Evolutionary conservation across 2,113 vertebrate species (phyloP), one percentile per base, ranked within the genome.

Genomic region (Psittacula cyanocephala): DNA sequence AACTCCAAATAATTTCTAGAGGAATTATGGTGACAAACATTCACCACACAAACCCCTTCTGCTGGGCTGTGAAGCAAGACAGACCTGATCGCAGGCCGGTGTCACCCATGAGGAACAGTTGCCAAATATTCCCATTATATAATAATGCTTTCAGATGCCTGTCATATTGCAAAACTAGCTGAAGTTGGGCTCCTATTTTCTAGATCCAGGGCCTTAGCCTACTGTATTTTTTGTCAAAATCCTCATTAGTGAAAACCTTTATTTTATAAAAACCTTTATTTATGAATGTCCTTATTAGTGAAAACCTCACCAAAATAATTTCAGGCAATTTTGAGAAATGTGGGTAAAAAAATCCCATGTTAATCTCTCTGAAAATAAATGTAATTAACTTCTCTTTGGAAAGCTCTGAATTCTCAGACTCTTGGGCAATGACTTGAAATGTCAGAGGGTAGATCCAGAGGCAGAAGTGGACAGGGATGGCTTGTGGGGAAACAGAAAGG

Each of bases 141-240:
- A 86, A 27, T n/a, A 39, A 6, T 0, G 1, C 18, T 60, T 81
- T 28, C 0, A 0, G 9, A 11, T 79, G 23, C 55, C 43, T 76
- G 29, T 18, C 33, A n/a, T 9, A 20, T 46, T 59, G 39, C 72
- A 50, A 55, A 88, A 55, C 28, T 25, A 57, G 18, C 27, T 13
- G 28, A 17, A 35, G 3, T 20, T 71, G 13, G 33, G 33, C 43
- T 68, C 29, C 3, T 60, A 35, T 92, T 75, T 74, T 81, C 17
- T 55, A 68, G 31, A 20, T 37, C 19, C 3, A 11, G 20, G 28
- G 13, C 29, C 81, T 78, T 74, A 70, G 60, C 28, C 14, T 57
- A 12, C 29, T 43, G 35, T 8, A 1, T 37, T 37, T 93, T 60
- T 85, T 63, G 29, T 60, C 41, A 76, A 46, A n/a, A 49, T 22